Evolutionary conservation across 2,888 invertebrate genomes (phyloP), one percentile per base, ranked within the genome.

Genomic region (Tiliacea aurago): DNA sequence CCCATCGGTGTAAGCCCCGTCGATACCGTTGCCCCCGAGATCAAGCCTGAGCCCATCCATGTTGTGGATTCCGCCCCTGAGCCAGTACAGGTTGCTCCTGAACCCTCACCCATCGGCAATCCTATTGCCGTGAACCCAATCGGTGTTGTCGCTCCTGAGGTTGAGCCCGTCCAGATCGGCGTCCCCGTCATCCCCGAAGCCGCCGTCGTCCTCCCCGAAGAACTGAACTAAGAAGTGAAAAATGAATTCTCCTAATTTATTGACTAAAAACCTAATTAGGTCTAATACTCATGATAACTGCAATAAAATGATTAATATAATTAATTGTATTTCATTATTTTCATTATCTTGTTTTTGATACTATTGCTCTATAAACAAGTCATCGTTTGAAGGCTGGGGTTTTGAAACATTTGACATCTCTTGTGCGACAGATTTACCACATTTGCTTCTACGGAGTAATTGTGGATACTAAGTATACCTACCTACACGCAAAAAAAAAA

Each of bases 131-230:
- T 82, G 67, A 63, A 83, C 28, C 81, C 78, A 58, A 81, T 86
- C 55, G 80, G 81, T 20, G 80, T 84, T 15, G 73, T 85, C 7
- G n/a, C 62, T 33, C 82, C 85, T 28, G 84, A 49, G 9, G 37
- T 51, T 13, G 77, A 77, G 23, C 73, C 80, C 43, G 76, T 85
- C 55, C 83, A 81, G 45, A 78, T 86, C 55, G 80, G 82, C 6
- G 82, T 79, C 41, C 85, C 89, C 68, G 69, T 85, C 80, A n/a
- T 84, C 68, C 84, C 89, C 23, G 86, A 87, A 41, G 86, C 89
- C 73, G 87, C 88, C 13, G 70, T 86, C 64, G 37, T 86, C 33
- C 66, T 76, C 23, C 76, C 76, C 23, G 79, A 76, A 33, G 15
- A 41, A 56, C 75, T 76, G 2, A 70, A 76, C 59, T 75, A 70